Evolutionary conservation across 2,113 vertebrate genomes (phyloP).

Genomic region (Romanogobio albipinnatus): DNA sequence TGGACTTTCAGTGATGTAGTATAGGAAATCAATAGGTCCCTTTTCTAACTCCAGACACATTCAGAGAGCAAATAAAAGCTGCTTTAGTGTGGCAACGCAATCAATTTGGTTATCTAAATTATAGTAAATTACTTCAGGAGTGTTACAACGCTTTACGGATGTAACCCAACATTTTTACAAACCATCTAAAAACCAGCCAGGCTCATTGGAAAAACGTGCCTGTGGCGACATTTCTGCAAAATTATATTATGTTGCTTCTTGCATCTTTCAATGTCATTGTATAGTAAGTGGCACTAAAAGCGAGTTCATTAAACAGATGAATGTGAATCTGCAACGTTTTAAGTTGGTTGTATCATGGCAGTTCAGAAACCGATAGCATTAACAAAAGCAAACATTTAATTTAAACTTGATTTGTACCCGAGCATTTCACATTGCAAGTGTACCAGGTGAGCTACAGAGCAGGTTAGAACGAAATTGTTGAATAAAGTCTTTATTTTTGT

Average conservation of each 20-base stretch:
- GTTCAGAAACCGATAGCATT: neutral
- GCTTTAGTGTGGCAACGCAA: constrained; percentile 52
- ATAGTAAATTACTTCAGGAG: constrained; percentile 51
- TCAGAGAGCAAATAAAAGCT: constrained; percentile 56
- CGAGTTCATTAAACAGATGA: neutral
- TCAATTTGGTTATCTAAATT: constrained; percentile 57
- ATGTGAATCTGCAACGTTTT: neutral
- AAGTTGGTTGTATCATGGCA: neutral
- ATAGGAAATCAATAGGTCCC: constrained; percentile 57
- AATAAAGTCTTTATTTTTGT: too few species aligned
- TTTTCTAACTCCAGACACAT: constrained; percentile 57
- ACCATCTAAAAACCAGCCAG: constrained; percentile 29
- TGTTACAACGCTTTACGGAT: constrained; percentile 12
- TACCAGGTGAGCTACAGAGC: neutral
- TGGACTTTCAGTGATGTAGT: constrained; percentile 40
- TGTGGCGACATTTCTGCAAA: neutral
- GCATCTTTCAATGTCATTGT: neutral
- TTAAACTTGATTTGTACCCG: neutral
- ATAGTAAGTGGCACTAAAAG: neutral
- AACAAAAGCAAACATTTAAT: too few species aligned
- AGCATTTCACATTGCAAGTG: neutral
- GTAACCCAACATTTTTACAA: constrained; percentile 18
- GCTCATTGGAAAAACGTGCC: neutral
- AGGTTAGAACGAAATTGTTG: too few species aligned
- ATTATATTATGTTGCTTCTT: neutral